phyloP scores from a whole-genome alignment of 2,888 invertebrate genomes.

The Chloroclystis v-ata region DNA sequence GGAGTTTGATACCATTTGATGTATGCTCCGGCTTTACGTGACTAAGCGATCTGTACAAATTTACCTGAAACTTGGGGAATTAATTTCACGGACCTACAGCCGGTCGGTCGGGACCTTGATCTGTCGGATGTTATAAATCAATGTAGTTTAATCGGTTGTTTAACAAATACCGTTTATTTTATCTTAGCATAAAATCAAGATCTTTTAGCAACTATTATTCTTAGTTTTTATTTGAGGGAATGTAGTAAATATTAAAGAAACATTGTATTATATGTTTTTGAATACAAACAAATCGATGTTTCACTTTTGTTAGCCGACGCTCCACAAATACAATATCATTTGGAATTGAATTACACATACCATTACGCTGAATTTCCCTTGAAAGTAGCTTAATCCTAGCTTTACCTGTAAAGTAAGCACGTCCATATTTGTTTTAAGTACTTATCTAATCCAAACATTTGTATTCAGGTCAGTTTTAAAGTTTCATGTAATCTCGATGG shows the following conservation, averaged over 20 bases:
- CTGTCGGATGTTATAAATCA: neutral
- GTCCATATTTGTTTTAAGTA: constrained; percentile 1
- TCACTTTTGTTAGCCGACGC: too few relatives aligned
- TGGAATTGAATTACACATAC: too few relatives aligned
- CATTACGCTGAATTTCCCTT: too few relatives aligned
- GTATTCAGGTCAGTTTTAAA: constrained; percentile 47
- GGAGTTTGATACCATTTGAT: constrained; percentile 52
- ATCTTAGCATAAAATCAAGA: neutral
- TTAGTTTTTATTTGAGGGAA: too few relatives aligned
- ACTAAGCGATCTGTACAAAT: constrained; percentile 31
- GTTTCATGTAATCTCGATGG: constrained; percentile 50
- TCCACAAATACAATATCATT: too few relatives aligned
- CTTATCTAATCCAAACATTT: constrained; percentile 22
- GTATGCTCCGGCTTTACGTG: constrained; percentile 42
- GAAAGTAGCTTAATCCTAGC: neutral
- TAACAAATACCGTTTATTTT: too few relatives aligned
- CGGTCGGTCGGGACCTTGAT: neutral
- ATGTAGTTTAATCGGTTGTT: neutral
- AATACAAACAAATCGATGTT: too few relatives aligned
- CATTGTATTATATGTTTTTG: too few relatives aligned
- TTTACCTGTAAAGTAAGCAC: constrained; percentile 1
- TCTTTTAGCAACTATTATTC: too few relatives aligned
- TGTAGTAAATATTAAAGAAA: too few relatives aligned
- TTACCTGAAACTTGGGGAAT: constrained; percentile 26
- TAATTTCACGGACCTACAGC: neutral